Base-by-base conservation (phyloP, 2,888 invertebrate genomes). In the Autographa gamma region DNA sequence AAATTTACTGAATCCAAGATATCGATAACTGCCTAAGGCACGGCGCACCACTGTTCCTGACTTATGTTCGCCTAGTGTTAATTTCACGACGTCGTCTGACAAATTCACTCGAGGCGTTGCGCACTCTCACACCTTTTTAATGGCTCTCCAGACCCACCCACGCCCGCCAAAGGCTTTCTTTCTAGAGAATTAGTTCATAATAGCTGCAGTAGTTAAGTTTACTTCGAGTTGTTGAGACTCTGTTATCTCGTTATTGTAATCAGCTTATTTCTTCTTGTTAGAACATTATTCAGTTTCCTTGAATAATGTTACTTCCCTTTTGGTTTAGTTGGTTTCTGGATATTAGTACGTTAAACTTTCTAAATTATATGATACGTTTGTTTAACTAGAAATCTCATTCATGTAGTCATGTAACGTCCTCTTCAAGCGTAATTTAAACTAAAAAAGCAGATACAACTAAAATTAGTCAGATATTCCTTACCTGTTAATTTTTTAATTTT, bases 61-160 rank as follows among this genome's bases (percentile, higher is more conserved):
- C 91, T 93, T 93, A 93, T 91, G 91, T 92, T 91, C 92, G 83
- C 86, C 85, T 88, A 89, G 92, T 93, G 94, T 93, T 93, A 93
- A 94, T 94, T 93, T 93, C 90, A 88, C 86, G 88, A 87, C 86
- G 90, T 87, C 87, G 88, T 85, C 90, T 91, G 92, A 93, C 92
- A 93, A 93, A 91, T 92, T 91, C 86, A 89, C 91, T 87, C 70
- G 85, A 87, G 90, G 91, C 89, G 84, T 80, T 80, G 83, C 76
- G 79, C 82, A 81, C 84, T 81, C 86, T 88, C 87, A 86, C 86
- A 87, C 89, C 85, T 86, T 88, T 89, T 87, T 89, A 89, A 89
- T 88, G 83, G 84, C 80, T 70, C 77, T 82, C 71, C 72, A 83
- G 84, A 76, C 81, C 77, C 82, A 79, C 80, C 84, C 82, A 73